These are phyloP conservation scores for Cydia fagiglandana DNA, from an alignment of 1,140 invertebrate species.

Conservation along the genomic window DNA sequence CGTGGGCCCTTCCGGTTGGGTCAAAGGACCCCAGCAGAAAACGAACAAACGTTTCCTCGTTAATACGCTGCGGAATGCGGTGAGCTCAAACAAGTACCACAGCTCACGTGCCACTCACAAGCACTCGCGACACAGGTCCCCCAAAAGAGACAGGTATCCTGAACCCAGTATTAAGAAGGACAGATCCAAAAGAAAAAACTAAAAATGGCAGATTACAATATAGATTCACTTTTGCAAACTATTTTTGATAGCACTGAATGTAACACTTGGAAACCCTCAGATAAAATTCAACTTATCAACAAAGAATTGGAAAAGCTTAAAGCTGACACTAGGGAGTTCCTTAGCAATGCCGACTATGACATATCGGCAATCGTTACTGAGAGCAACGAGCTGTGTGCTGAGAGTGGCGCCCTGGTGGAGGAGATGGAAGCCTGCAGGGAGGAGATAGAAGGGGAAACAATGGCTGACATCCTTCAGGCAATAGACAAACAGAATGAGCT, in stretches of 20 bases:
- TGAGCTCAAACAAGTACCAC: conserved; percentile 72
- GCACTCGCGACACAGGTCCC: conserved; percentile 48
- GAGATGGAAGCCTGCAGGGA: conserved; percentile 77
- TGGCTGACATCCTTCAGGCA: conserved; percentile 79
- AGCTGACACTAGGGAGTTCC: conserved; percentile 77
- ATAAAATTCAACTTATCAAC: conserved; percentile 79
- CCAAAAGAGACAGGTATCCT: conserved; percentile 56
- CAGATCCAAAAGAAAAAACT: conserved; percentile 66
- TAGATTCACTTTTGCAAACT: conserved; percentile 55
- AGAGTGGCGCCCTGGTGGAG: conserved; percentile 72
- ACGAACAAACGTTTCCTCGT: conserved; percentile 82
- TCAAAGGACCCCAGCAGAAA: conserved; percentile 79
- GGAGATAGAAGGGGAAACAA: conserved; percentile 80
- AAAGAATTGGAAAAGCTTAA: conserved; percentile 80
- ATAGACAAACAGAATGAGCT: conserved; percentile 80
- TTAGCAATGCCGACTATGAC: conserved; percentile 80
- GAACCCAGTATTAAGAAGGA: conserved; percentile 70
- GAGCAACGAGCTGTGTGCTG: conserved; percentile 73
- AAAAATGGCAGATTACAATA: conserved; percentile 63
- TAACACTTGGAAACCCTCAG: conserved; percentile 59
- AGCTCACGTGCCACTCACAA: conserved; percentile 49
- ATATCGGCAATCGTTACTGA: conserved; percentile 76
- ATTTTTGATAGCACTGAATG: conserved; percentile 54
- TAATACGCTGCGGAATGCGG: conserved; percentile 72
- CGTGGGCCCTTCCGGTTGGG: conserved; percentile 82